Percentiles rank a stretch among this genome's conserved stretches.
These are phyloP conservation scores for Stegastes partitus DNA, from an alignment of 2,113 vertebrate genomes.

Conservation along the genomic window DNA sequence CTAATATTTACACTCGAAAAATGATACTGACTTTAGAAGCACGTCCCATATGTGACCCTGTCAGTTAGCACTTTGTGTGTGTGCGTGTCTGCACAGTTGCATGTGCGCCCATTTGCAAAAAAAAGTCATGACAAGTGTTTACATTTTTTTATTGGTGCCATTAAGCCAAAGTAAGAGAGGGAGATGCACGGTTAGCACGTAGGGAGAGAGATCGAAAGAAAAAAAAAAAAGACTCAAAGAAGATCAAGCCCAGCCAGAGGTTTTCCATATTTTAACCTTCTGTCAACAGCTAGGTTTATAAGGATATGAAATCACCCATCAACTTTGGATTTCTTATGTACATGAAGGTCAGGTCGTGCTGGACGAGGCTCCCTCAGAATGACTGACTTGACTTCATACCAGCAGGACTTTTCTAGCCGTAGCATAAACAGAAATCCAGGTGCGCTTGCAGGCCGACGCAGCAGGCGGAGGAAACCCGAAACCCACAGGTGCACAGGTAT, in stretches of 20 bases:
- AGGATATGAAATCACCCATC: slow-evolving; percentile 44
- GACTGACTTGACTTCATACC: slow-evolving; percentile 43
- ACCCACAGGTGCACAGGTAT: slow-evolving; percentile 71
- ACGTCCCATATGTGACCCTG: slow-evolving; percentile 77
- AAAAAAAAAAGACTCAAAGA: slow-evolving; percentile 1
- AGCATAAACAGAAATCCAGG: slow-evolving; percentile 65
- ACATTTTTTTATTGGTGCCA: slow-evolving; percentile 67
- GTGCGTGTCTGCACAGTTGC: slow-evolving; percentile 11
- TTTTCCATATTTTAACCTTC: slow-evolving; percentile 44
- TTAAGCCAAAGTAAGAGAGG: slow-evolving; percentile 21
- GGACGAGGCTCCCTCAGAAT: slow-evolving; percentile 6
- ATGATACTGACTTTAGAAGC: slow-evolving; percentile 65
- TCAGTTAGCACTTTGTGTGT: slow-evolving; percentile 59
- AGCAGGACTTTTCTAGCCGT: slow-evolving; percentile 30
- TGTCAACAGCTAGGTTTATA: slow-evolving; percentile 58
- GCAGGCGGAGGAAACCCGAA: slow-evolving; percentile 39
- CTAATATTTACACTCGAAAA: slow-evolving; percentile 79
- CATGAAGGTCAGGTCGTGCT: slow-evolving; percentile 32
- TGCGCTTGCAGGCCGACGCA: slow-evolving; percentile 33
- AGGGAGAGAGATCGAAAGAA: not conserved
- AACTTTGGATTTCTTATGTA: slow-evolving; percentile 13
- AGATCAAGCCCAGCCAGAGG: not conserved
- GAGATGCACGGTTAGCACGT: slow-evolving; percentile 22
- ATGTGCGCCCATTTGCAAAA: slow-evolving; percentile 41
- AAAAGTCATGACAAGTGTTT: slow-evolving; percentile 64